Percentiles rank a stretch among this genome's conserved stretches.
These are phyloP conservation scores for Nixonia krombeini DNA, from an alignment of 1,140 invertebrate species.

Conservation along the genomic window DNA sequence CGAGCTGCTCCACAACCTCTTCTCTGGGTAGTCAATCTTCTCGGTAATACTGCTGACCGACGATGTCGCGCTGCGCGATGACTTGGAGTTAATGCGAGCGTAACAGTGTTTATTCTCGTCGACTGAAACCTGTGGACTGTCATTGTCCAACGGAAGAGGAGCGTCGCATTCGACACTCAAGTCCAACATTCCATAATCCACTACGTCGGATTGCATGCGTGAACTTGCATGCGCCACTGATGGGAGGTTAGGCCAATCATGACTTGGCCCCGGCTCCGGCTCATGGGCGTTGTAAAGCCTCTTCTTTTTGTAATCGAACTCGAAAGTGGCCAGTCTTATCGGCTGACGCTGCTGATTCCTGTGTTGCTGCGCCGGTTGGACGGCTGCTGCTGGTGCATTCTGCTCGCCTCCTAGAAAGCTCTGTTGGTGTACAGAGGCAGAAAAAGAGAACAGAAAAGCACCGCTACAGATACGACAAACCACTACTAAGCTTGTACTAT, in stretches of 20 bases:
- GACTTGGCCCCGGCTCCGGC: neutral
- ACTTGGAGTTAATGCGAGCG: constrained; percentile 13
- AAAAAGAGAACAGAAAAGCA: constrained; percentile 68
- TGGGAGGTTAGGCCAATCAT: too few relatives aligned
- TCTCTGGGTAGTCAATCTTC: constrained; percentile 37
- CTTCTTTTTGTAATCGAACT: constrained; percentile 59
- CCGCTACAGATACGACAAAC: constrained; percentile 69
- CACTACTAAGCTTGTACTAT: constrained; percentile 61
- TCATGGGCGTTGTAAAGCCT: constrained; percentile 9
- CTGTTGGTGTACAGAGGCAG: constrained; percentile 69
- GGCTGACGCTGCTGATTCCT: constrained; percentile 69
- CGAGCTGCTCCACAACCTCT: constrained; percentile 1
- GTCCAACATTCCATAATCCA: too few relatives aligned
- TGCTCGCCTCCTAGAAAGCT: constrained; percentile 70
- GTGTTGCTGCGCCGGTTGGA: constrained; percentile 66
- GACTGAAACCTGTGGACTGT: constrained; percentile 15
- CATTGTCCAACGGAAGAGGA: too few relatives aligned
- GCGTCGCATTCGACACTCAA: too few relatives aligned
- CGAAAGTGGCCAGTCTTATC: constrained; percentile 65
- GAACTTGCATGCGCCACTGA: too few relatives aligned
- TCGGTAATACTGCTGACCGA: constrained; percentile 52
- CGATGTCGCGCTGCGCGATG: constrained; percentile 33
- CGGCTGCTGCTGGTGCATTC: constrained; percentile 54
- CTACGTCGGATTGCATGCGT: too few relatives aligned
- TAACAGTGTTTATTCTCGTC: constrained; percentile 11